Percentiles rank a stretch among this genome's conserved stretches.
These are phyloP conservation scores for Melospiza melodia DNA, from an alignment of 2,113 vertebrate genomes.

Conservation along the genomic window DNA sequence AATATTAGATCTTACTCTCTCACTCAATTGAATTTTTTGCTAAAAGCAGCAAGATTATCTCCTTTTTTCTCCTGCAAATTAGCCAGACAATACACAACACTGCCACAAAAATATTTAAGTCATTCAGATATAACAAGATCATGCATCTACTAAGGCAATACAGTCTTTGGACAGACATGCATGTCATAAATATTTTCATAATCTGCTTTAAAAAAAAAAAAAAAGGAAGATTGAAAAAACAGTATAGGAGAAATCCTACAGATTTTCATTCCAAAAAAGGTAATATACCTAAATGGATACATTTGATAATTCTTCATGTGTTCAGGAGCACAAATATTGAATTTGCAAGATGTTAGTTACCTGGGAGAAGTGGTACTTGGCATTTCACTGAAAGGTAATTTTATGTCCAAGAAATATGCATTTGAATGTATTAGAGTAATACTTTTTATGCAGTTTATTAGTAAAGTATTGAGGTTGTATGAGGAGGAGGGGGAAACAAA, in stretches of 20 bases:
- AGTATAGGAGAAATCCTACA: not conserved
- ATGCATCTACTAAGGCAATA: not conserved
- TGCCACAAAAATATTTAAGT: not conserved
- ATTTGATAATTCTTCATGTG: not conserved
- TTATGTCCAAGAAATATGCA: conserved; percentile 19
- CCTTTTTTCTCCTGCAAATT: not conserved
- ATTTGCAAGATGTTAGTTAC: conserved; percentile 40
- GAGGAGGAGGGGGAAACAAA: not conserved
- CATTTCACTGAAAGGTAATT: conserved; percentile 9
- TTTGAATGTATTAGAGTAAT: not conserved
- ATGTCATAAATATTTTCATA: not conserved
- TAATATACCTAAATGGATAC: not conserved
- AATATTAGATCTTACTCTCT: not conserved
- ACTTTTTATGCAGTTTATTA: not conserved
- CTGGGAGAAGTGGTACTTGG: conserved; percentile 18
- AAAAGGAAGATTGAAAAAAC: not conserved
- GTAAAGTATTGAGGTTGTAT: not conserved
- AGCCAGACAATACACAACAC: not conserved
- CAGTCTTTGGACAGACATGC: not conserved
- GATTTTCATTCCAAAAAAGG: not conserved
- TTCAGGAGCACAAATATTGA: conserved; percentile 31
- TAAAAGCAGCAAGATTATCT: not conserved
- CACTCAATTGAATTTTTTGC: not conserved
- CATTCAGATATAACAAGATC: not conserved
- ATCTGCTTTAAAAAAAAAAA: not conserved